Conservation (phyloP, 1,140 invertebrate species). For the Caenorhabditis tropicalis region DNA sequence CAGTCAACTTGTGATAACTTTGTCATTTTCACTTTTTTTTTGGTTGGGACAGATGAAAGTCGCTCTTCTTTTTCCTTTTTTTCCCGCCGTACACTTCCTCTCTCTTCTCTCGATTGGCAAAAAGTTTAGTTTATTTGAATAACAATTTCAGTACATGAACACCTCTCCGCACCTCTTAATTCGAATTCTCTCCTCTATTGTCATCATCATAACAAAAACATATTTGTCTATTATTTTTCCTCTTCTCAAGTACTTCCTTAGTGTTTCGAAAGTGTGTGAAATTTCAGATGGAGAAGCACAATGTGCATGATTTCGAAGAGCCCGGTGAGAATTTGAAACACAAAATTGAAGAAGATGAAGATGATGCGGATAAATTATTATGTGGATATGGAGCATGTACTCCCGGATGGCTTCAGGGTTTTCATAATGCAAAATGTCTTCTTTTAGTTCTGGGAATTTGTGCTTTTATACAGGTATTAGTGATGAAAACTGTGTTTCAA, state of each 20-base stretch:
- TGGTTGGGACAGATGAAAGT: not conserved
- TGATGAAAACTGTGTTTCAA: not conserved
- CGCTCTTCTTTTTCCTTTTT: not conserved
- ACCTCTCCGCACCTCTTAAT: not conserved
- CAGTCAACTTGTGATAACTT: constrained; percentile 23
- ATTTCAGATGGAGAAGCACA: constrained; percentile 54
- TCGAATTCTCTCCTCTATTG: not conserved
- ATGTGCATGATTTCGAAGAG: constrained; percentile 44
- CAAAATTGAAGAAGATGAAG: constrained; percentile 55
- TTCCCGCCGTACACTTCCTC: not conserved
- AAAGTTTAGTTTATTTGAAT: not conserved
- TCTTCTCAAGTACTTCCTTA: constrained; percentile 13
- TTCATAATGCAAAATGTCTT: constrained; percentile 71
- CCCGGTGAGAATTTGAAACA: constrained; percentile 45
- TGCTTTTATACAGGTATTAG: constrained; percentile 56
- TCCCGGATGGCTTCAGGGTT: constrained; percentile 68
- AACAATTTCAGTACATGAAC: not conserved
- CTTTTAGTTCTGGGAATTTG: constrained; percentile 68
- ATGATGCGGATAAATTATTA: constrained; percentile 52
- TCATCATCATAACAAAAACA: not conserved
- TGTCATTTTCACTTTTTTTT: constrained; percentile 19
- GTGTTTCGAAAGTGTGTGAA: not conserved
- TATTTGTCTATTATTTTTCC: not conserved
- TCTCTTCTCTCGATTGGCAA: not conserved
- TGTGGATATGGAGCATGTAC: constrained; percentile 68